Conservation (phyloP, 2,888 invertebrate genomes). For the Cerastis leucographa region DNA sequence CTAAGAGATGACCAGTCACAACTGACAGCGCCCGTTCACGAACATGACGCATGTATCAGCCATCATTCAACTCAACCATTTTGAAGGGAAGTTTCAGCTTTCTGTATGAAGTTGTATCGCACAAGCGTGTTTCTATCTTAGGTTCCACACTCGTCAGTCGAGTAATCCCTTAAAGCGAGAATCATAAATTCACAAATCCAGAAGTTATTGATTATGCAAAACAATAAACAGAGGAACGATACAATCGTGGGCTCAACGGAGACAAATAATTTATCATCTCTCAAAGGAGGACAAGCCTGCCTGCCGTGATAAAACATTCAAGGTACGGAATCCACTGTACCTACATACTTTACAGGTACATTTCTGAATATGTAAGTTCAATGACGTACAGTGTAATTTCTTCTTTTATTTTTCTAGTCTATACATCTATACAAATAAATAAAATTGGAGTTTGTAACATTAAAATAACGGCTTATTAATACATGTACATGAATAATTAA, state of each 20-base stretch:
- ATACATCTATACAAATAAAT: no score
- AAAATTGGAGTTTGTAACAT: no score
- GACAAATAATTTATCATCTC: constrained; percentile 74
- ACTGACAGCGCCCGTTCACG: no score
- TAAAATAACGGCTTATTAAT: no score
- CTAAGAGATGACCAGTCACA: no score
- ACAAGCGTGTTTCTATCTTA: no score
- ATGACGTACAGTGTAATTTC: neutral
- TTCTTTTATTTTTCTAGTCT: neutral
- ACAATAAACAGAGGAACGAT: constrained; percentile 45
- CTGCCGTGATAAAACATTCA: constrained; percentile 73
- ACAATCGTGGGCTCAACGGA: constrained; percentile 58
- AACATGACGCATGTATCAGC: no score
- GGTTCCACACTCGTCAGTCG: no score
- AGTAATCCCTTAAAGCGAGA: neutral
- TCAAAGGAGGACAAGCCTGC: constrained; percentile 67
- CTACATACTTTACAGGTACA: neutral
- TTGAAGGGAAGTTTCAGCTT: no score
- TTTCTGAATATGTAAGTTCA: neutral
- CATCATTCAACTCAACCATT: no score
- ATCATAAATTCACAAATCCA: constrained; percentile 26
- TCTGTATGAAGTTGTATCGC: no score
- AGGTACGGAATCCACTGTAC: constrained; percentile 28
- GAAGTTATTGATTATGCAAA: constrained; percentile 55
- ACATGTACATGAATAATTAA: no score